Evolutionary conservation across 2,888 invertebrate genomes (phyloP).

Genomic region (Campaea margaritaria): DNA sequence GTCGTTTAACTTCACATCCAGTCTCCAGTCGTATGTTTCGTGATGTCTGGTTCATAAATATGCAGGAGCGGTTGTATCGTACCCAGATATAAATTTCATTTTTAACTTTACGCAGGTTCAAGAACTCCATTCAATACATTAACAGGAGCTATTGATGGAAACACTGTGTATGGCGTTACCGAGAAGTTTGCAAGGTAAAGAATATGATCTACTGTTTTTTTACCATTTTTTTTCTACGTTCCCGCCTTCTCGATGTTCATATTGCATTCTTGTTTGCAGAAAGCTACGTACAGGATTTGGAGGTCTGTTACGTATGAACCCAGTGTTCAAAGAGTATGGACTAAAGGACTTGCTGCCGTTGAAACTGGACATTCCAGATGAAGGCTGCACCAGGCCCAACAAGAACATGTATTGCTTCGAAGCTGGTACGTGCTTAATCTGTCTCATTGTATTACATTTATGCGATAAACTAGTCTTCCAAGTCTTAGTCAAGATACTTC

Average conservation of each 20-base stretch:
- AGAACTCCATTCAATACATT: slow-evolving; percentile 94
- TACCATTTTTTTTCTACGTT: neutral
- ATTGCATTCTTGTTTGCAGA: slow-evolving; percentile 68
- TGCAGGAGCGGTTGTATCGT: neutral
- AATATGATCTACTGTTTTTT: slow-evolving; percentile 1
- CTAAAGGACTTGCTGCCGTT: slow-evolving; percentile 94
- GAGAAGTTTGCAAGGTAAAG: slow-evolving; percentile 91
- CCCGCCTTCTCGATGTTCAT: neutral
- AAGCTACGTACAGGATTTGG: slow-evolving; percentile 93
- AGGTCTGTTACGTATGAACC: slow-evolving; percentile 94
- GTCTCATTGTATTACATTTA: neutral
- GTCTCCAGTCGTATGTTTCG: slow-evolving; percentile 16
- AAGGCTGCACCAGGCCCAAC: slow-evolving; percentile 96
- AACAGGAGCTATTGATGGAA: slow-evolving; percentile 94
- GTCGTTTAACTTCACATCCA: slow-evolving; percentile 30
- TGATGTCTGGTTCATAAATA: slow-evolving; percentile 15
- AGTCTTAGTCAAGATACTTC: neutral
- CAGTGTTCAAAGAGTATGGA: slow-evolving; percentile 94
- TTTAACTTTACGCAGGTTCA: slow-evolving; percentile 84
- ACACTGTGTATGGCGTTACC: slow-evolving; percentile 95
- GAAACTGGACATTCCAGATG: slow-evolving; percentile 95
- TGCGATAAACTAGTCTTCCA: neutral
- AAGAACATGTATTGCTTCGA: slow-evolving; percentile 96
- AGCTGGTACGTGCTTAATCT: slow-evolving; percentile 85
- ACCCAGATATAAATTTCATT: slow-evolving; percentile 9